Conservation (phyloP, 2,797 vertebrate genomes). For the Acipenser transmontanus region DNA sequence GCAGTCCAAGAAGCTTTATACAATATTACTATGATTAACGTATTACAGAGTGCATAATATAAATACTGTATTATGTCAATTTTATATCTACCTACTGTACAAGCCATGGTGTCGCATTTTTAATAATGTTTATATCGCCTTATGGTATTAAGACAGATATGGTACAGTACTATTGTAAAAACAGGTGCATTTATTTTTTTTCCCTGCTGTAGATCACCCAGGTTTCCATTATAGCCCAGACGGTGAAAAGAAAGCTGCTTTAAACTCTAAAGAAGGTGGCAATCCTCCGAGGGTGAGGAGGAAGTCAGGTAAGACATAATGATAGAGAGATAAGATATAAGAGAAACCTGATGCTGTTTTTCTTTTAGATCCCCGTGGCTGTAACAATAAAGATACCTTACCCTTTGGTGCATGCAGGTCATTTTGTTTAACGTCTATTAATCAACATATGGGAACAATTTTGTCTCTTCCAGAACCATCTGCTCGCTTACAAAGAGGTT, state of each 20-base stretch:
- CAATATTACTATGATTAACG: too few species aligned
- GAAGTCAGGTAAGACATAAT: slow-evolving; percentile 71
- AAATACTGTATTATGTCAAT: too few species aligned
- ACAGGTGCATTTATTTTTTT: background rate
- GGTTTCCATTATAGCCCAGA: slow-evolving; percentile 82
- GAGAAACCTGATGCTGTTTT: slow-evolving; percentile 9
- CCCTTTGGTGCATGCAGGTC: background rate
- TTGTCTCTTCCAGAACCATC: slow-evolving; percentile 70
- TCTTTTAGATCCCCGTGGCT: background rate
- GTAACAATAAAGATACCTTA: background rate
- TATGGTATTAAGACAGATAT: too few species aligned
- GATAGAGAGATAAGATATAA: background rate
- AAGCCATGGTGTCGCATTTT: too few species aligned
- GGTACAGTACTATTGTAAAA: too few species aligned
- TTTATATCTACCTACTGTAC: too few species aligned
- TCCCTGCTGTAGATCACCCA: slow-evolving; percentile 70
- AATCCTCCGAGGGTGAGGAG: slow-evolving; percentile 74
- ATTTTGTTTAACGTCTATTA: background rate
- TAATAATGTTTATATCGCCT: background rate
- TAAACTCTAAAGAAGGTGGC: slow-evolving; percentile 71
- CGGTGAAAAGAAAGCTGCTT: slow-evolving; percentile 59
- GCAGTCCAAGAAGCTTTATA: too few species aligned
- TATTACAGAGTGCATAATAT: too few species aligned
- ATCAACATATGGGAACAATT: background rate
- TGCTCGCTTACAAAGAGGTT: slow-evolving; percentile 81